Conservation (phyloP, 2,113 vertebrate genomes). For the Aegypius monachus region DNA sequence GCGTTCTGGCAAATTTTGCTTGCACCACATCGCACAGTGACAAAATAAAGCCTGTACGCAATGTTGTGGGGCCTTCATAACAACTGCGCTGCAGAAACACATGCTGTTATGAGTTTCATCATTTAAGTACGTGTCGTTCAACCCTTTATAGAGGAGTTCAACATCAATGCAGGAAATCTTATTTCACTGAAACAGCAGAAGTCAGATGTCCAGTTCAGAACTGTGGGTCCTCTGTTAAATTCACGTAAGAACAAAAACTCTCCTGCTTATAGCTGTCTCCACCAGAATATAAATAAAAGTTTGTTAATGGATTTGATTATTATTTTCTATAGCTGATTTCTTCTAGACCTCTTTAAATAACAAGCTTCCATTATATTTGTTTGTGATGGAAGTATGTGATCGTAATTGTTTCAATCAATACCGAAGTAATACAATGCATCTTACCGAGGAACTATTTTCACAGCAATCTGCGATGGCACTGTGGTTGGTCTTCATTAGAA, state of each 20-base stretch:
- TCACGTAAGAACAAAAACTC: not conserved
- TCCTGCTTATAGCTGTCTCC: not conserved
- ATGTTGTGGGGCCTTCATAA: fast-evolving
- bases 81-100: fast-evolving
- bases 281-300: not conserved
- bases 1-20: fast-evolving
- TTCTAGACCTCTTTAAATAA: not conserved
- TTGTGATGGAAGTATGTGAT: not conserved
- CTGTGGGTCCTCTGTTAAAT: fast-evolving
- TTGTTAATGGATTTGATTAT: not conserved
- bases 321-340: not conserved
- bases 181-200: not conserved
- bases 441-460: fast-evolving
- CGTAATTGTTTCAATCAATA: not conserved
- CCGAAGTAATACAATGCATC: fast-evolving
- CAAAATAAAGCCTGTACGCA: fast-evolving
- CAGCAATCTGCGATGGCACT: not conserved
- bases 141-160: not conserved
- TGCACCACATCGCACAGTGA: fast-evolving
- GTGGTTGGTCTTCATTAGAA: not conserved
- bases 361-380: not conserved
- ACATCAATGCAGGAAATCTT: not conserved
- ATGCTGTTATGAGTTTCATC: fast-evolving
- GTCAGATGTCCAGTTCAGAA: not conserved
- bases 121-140: fast-evolving